Percentiles rank a stretch among this genome's conserved stretches.
These are phyloP conservation scores for Hemiscyllium ocellatum DNA, from an alignment of 2,113 vertebrate genomes.

Conservation along the genomic window DNA sequence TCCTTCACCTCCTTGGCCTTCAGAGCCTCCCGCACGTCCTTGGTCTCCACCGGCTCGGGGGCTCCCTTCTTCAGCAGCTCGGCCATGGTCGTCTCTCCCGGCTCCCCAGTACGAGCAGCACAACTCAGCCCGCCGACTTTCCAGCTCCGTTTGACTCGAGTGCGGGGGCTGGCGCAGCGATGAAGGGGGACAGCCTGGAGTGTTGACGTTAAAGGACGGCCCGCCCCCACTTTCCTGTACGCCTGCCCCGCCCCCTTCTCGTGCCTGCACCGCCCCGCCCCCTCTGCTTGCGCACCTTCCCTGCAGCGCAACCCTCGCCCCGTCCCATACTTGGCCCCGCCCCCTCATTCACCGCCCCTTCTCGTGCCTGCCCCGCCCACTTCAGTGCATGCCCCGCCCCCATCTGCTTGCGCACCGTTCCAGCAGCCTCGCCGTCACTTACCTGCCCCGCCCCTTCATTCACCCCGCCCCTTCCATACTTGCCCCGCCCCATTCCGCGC, in stretches of 20 bases:
- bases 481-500: too few species aligned
- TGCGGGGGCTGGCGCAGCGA: neutral
- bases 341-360: neutral
- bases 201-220: neutral
- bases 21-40: neutral
- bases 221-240: neutral
- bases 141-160: neutral
- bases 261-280: neutral
- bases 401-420: too few species aligned
- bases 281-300: too few species aligned
- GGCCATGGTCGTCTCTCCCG: neutral
- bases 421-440: too few species aligned
- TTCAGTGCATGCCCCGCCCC: neutral
- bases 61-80: constrained; percentile 3
- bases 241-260: neutral
- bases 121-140: neutral
- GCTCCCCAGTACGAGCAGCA: neutral
- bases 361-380: neutral
- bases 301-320: too few species aligned
- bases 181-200: neutral
- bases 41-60: neutral
- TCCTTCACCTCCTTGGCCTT: constrained; percentile 32
- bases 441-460: too few species aligned
- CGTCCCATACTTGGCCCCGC: too few species aligned
- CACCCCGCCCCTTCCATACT: too few species aligned